Percentiles rank a stretch among this genome's conserved stretches.
Conservation (phyloP, 2,888 invertebrate genomes). For the Nemurella pictetii region DNA sequence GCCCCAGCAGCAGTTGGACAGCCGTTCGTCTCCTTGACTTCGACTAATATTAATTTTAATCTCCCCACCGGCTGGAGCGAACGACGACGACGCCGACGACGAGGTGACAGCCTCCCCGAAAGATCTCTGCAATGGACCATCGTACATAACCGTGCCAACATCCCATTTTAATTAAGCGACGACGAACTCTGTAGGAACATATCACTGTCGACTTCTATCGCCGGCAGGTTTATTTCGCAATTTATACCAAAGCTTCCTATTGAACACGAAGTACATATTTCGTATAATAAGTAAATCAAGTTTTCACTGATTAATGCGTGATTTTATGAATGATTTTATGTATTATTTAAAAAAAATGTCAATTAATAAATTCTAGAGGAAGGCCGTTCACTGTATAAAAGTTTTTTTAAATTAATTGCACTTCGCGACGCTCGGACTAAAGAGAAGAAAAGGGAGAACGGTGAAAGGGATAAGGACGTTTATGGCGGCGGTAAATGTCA, state of each 20-base stretch:
- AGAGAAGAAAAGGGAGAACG: background rate
- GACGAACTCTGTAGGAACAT: background rate
- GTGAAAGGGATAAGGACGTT: constrained; percentile 5
- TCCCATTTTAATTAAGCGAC: constrained; percentile 13
- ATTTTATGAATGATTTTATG: background rate
- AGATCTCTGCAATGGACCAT: constrained; percentile 3
- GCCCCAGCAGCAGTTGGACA: background rate
- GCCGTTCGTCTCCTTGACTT: background rate
- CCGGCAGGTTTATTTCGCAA: background rate
- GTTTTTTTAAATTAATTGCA: background rate
- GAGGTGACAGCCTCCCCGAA: background rate
- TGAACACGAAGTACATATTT: background rate
- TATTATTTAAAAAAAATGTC: too few relatives aligned
- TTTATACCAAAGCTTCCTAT: background rate
- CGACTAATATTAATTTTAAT: constrained; percentile 29
- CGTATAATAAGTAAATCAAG: background rate
- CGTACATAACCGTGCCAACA: constrained; percentile 15
- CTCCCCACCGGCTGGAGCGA: constrained; percentile 16
- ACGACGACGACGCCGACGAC: constrained; percentile 5
- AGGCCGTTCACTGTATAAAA: too few relatives aligned
- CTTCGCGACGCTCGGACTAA: background rate
- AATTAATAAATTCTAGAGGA: too few relatives aligned
- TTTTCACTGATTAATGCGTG: background rate
- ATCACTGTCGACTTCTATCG: too few relatives aligned
- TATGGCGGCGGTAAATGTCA: constrained; percentile 12